These are phyloP conservation scores for Carcharodon carcharias DNA, from an alignment of 2,797 vertebrate genomes.

Conservation along the genomic window DNA sequence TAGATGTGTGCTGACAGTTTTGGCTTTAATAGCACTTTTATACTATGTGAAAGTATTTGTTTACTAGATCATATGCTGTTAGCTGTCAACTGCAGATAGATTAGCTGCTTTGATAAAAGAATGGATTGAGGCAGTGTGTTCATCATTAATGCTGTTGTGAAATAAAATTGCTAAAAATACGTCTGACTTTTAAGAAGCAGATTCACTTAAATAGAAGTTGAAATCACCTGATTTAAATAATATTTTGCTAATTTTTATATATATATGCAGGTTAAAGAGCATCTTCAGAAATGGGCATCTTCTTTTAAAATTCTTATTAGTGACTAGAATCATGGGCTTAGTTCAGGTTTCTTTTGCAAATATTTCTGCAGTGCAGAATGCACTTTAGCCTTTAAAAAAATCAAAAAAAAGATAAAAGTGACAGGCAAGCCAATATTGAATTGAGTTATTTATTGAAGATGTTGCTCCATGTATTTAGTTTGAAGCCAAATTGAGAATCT, in stretches of 20 bases:
- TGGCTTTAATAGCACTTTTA: slow-evolving; percentile 97
- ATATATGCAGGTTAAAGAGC: neutral
- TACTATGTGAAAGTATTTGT: slow-evolving; percentile 89
- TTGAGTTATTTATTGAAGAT: slow-evolving; percentile 21
- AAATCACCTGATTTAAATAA: slow-evolving; percentile 16
- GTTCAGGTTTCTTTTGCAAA: neutral
- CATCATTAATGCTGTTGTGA: slow-evolving; percentile 20
- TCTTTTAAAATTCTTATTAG: neutral
- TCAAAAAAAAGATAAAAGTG: neutral
- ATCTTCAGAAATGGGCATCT: neutral
- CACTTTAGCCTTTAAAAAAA: slow-evolving; percentile 4
- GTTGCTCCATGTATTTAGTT: slow-evolving; percentile 15
- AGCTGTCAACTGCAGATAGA: slow-evolving; percentile 80
- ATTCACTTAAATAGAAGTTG: slow-evolving; percentile 17
- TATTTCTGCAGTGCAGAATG: neutral
- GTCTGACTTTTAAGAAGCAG: slow-evolving; percentile 19
- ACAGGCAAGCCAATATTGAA: neutral
- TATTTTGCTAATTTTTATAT: slow-evolving; percentile 24
- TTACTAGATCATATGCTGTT: slow-evolving; percentile 89
- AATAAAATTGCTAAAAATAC: slow-evolving; percentile 33
- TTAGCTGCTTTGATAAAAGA: slow-evolving; percentile 89
- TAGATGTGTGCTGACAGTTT: slow-evolving; percentile 97
- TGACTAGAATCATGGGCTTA: neutral
- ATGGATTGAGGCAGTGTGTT: slow-evolving; percentile 55
- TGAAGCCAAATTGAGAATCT: neutral